Base-by-base conservation (phyloP, 2,113 vertebrate genomes). In the Alouatta palliata region DNA sequence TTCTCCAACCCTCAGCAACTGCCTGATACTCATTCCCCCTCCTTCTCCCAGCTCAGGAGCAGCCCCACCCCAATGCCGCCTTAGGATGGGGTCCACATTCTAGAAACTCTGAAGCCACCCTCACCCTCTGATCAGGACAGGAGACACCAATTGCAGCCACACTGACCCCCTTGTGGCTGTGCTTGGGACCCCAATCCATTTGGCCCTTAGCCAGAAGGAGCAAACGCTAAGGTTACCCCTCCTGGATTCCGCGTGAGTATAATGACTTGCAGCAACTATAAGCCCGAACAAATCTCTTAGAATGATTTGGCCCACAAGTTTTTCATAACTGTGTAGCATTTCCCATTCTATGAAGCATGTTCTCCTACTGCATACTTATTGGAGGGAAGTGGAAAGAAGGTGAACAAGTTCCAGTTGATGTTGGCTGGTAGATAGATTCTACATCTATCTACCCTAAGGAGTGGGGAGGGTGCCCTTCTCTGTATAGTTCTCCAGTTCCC, bases 401-500 rank as follows among this genome's bases (percentile, higher is more conserved):
- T 10, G 47, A 30, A 40, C 9, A 32, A 21, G 8, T 47, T 2
- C 35, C 54, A 17, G 47, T 2, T 56, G 5, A 3, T 3, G 2
- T 56, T 27, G 73, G 52, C 25, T 23, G 25, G 49, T 49, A 49
- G 47, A 17, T 52, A 52, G 52, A 52, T 81, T 81, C 32, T 37
- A 14, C 8, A 35, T 6, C 30, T 64, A 14, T 68, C 66, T 32
- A 27, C 32, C 6, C 5, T 19, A 8, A 8, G 23, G 32, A 17
- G 25, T 21, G 27, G 35, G 19, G 16, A 85, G 40, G 49, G 37
- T 1, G 6, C 11, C 66, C 20, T 25, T 90, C 10, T 70, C 35
- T 3, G 2, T 16, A 0, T 9, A 5, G 47, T 12, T 20, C 12
- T 32, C 13, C 12, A 0, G 1, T 71, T 40, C 6, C 35, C 4